Percentiles rank a stretch among this genome's conserved stretches.
Evolutionary conservation across 2,797 vertebrate species (phyloP).

Genomic region (Girardinus metallicus): DNA sequence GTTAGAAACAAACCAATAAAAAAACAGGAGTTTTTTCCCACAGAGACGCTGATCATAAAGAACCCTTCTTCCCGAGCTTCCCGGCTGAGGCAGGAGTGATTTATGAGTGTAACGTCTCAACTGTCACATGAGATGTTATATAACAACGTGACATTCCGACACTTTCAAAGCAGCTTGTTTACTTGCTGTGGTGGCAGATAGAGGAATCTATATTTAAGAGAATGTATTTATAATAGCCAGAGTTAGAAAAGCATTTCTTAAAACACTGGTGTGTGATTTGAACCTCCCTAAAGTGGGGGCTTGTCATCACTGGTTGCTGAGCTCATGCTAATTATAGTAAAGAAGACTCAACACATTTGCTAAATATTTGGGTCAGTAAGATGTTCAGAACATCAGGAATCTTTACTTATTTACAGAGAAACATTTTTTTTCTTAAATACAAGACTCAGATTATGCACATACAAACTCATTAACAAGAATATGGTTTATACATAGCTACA

Average conservation of each 20-base stretch:
- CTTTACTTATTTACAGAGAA: neutral
- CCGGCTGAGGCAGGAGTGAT: conserved; percentile 5
- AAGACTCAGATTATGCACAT: neutral
- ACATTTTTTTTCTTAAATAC: neutral
- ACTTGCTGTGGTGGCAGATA: neutral
- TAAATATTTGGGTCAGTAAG: conserved; percentile 16
- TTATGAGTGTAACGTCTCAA: conserved; percentile 29
- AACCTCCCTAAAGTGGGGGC: neutral
- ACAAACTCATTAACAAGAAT: neutral
- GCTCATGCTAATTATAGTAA: conserved; percentile 20
- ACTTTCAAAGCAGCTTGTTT: neutral
- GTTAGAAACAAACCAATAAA: conserved; percentile 17
- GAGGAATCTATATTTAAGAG: neutral
- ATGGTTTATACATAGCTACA: neutral
- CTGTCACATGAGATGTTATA: conserved; percentile 28
- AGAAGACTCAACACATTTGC: neutral
- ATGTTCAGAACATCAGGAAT: neutral
- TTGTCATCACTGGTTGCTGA: neutral
- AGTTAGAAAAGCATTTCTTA: neutral
- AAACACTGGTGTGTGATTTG: conserved; percentile 8
- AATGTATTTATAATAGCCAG: neutral
- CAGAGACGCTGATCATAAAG: conserved; percentile 6
- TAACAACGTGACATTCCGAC: conserved; percentile 7
- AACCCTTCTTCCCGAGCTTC: conserved; percentile 24
- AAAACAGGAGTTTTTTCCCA: conserved; percentile 6